These are phyloP conservation scores for Malacosoma neustria DNA, from an alignment of 2,888 invertebrate species.

Conservation along the genomic window DNA sequence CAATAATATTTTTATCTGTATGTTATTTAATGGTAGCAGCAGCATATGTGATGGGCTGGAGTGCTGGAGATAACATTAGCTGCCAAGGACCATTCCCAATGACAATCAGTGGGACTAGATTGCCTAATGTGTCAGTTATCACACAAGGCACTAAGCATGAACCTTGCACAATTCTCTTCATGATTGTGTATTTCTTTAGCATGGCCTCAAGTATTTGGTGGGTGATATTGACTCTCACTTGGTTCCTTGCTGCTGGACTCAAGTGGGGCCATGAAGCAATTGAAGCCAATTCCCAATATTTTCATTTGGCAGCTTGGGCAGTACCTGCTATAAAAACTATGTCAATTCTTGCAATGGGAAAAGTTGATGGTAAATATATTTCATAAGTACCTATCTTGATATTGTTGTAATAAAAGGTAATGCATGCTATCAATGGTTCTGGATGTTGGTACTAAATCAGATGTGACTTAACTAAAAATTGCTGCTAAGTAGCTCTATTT, in stretches of 20 bases:
- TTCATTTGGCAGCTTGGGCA: constrained; percentile 98
- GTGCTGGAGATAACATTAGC: constrained; percentile 86
- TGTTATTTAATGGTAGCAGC: constrained; percentile 96
- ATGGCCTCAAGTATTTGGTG: constrained; percentile 99
- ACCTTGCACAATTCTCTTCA: constrained; percentile 93
- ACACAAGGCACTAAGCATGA: constrained; percentile 91
- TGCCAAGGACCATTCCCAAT: constrained; percentile 88
- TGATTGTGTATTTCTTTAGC: constrained; percentile 96
- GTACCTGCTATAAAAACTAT: constrained; percentile 97
- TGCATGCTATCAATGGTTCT: background rate
- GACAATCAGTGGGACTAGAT: constrained; percentile 79
- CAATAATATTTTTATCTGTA: constrained; percentile 96
- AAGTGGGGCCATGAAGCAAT: constrained; percentile 99
- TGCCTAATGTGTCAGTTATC: constrained; percentile 87
- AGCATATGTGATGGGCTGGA: constrained; percentile 91
- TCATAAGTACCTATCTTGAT: background rate
- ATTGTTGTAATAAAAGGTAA: constrained; percentile 1
- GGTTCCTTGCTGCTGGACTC: constrained; percentile 96
- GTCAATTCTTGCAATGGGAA: constrained; percentile 94
- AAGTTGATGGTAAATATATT: constrained; percentile 88
- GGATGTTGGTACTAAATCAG: too few relatives aligned
- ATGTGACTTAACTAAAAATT: too few relatives aligned
- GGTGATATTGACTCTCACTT: constrained; percentile 96
- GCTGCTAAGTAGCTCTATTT: too few relatives aligned
- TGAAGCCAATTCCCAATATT: constrained; percentile 97